phyloP scores from a whole-genome alignment of 1,140 invertebrate genomes.

The Eueides isabella region DNA sequence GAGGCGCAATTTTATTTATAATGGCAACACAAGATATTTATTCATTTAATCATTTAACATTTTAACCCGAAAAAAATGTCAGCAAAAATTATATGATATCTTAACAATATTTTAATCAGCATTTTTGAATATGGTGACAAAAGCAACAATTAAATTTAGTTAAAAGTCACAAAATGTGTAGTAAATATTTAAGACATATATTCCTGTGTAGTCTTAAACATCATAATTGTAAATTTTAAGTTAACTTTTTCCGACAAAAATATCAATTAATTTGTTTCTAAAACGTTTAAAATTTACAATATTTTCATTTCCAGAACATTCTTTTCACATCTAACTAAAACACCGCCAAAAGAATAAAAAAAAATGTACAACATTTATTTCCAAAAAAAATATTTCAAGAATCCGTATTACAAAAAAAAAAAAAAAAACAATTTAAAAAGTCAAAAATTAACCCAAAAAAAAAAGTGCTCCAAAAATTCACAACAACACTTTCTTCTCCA shows the following conservation, averaged over 20 bases:
- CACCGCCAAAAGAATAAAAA: constrained; percentile 46
- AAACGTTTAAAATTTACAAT: constrained; percentile 27
- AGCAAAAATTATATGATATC: no score
- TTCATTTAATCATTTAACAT: background rate
- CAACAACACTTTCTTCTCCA: constrained; percentile 65
- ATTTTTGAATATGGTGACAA: background rate
- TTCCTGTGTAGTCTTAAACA: background rate
- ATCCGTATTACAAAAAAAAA: no score
- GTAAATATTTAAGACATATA: no score
- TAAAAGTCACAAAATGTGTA: background rate
- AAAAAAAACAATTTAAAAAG: no score
- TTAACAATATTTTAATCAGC: no score
- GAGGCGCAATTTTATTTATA: background rate
- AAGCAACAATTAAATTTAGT: background rate
- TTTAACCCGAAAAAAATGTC: background rate
- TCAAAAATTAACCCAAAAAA: no score
- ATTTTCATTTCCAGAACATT: constrained; percentile 62
- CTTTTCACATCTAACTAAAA: constrained; percentile 58
- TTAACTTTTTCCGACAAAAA: background rate
- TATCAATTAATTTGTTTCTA: background rate
- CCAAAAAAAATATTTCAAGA: no score
- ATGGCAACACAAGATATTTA: background rate
- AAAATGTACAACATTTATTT: no score
- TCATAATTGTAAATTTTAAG: background rate
- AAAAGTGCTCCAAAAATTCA: constrained; percentile 39